Evolutionary conservation across 2,797 vertebrate genomes (phyloP).

Genomic region (Hippoglossus hippoglossus): DNA sequence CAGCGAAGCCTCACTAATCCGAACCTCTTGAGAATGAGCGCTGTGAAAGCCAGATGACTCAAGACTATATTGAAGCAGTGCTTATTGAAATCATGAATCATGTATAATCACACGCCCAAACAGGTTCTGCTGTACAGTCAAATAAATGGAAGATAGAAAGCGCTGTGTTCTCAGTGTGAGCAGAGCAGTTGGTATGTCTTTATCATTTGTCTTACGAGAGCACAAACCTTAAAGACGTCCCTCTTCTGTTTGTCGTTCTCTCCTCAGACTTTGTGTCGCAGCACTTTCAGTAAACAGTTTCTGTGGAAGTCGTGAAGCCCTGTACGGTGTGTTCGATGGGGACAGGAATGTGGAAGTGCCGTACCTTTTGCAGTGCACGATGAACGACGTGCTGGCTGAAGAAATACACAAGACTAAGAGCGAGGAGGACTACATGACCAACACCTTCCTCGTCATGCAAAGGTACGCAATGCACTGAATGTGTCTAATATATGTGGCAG

Average conservation of each 20-base stretch:
- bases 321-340: slow-evolving; percentile 97
- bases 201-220: slow-evolving; percentile 3
- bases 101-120: background rate
- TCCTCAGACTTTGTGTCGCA: slow-evolving; percentile 91
- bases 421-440: slow-evolving; percentile 96
- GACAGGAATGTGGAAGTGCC: slow-evolving; percentile 97
- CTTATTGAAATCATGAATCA: slow-evolving; percentile 35
- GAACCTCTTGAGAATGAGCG: slow-evolving; percentile 24
- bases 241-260: slow-evolving; percentile 4
- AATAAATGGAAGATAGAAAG: background rate
- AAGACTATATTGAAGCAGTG: slow-evolving; percentile 7
- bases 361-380: slow-evolving; percentile 95
- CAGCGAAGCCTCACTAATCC: slow-evolving; percentile 40
- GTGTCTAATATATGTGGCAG: no score
- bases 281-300: slow-evolving; percentile 96
- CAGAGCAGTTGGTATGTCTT: no score
- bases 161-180: background rate
- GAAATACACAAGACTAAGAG: slow-evolving; percentile 95
- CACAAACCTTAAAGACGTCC: background rate
- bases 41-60: slow-evolving; percentile 38
- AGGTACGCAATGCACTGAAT: slow-evolving; percentile 77
- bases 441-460: slow-evolving; percentile 98
- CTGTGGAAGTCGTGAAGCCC: slow-evolving; percentile 93
- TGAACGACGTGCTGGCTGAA: slow-evolving; percentile 96
- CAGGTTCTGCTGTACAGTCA: slow-evolving; percentile 2